phyloP scores from a whole-genome alignment of 2,888 invertebrate genomes.

The Epinotia demarniana region DNA sequence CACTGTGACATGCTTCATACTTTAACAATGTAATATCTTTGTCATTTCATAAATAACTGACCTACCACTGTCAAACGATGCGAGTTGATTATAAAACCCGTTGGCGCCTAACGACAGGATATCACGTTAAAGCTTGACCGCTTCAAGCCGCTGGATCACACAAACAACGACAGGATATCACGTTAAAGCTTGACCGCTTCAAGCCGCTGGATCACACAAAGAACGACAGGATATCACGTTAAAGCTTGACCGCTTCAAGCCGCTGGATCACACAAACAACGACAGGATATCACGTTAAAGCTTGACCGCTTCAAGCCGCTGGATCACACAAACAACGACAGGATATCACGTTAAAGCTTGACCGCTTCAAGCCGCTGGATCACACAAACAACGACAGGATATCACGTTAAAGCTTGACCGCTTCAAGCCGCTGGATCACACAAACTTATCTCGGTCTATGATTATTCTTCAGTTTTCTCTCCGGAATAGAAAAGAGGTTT shows the following conservation, averaged over 20 bases:
- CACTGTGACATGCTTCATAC: constrained; percentile 10
- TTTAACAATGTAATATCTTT: constrained; percentile 29
- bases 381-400: constrained; percentile 59
- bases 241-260: constrained; percentile 45
- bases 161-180: constrained; percentile 57
- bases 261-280: constrained; percentile 46
- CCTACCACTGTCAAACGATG: constrained; percentile 42
- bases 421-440: constrained; percentile 19
- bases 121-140: constrained; percentile 54
- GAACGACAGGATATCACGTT: constrained; percentile 59
- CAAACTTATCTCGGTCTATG: not conserved
- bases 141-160: constrained; percentile 19
- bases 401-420: constrained; percentile 54
- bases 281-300: constrained; percentile 60
- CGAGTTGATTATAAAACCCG: constrained; percentile 43
- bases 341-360: constrained; percentile 57
- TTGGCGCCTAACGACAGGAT: constrained; percentile 56
- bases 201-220: constrained; percentile 18
- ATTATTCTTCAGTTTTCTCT: not conserved
- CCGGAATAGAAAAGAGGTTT: too few species aligned
- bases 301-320: constrained; percentile 23
- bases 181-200: constrained; percentile 50
- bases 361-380: constrained; percentile 13
- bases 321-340: constrained; percentile 52
- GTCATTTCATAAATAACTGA: constrained; percentile 40